These are phyloP conservation scores for Melanotaenia nigrans DNA, from an alignment of 2,797 vertebrate genomes.

Conservation along the genomic window DNA sequence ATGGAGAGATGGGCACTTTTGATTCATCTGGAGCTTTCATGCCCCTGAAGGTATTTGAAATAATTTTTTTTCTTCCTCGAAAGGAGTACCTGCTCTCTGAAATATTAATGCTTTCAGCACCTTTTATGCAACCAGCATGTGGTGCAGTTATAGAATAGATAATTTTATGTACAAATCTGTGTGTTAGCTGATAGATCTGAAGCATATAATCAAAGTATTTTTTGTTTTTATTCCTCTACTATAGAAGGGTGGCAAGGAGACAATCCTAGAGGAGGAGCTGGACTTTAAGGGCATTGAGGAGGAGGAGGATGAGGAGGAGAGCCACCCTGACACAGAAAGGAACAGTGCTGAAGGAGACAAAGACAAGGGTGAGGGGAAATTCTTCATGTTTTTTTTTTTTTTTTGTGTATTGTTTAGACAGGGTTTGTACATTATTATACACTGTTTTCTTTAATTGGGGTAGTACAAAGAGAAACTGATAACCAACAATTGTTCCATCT, in stretches of 20 bases:
- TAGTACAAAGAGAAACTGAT: not conserved
- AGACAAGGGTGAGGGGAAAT: constrained; percentile 68
- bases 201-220: not conserved
- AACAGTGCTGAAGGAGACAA: constrained; percentile 71
- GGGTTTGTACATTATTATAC: not conserved
- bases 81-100: not conserved
- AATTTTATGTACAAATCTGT: not conserved
- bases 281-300: constrained; percentile 91
- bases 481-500: not conserved
- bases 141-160: not conserved
- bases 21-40: constrained; percentile 94
- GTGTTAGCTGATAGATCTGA: not conserved
- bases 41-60: constrained; percentile 81
- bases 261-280: constrained; percentile 89
- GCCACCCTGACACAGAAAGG: constrained; percentile 57
- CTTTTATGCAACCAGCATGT: not conserved
- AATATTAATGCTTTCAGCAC: not conserved
- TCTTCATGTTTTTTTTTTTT: not conserved
- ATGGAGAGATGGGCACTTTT: constrained; percentile 93
- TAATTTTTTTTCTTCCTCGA: not conserved
- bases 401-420: not conserved
- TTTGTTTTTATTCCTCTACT: not conserved
- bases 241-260: constrained; percentile 90
- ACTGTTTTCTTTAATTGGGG: not conserved
- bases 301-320: constrained; percentile 84